Evolutionary conservation across 2,797 vertebrate genomes (phyloP).

Genomic region (Paramormyrops hopkinsi): DNA sequence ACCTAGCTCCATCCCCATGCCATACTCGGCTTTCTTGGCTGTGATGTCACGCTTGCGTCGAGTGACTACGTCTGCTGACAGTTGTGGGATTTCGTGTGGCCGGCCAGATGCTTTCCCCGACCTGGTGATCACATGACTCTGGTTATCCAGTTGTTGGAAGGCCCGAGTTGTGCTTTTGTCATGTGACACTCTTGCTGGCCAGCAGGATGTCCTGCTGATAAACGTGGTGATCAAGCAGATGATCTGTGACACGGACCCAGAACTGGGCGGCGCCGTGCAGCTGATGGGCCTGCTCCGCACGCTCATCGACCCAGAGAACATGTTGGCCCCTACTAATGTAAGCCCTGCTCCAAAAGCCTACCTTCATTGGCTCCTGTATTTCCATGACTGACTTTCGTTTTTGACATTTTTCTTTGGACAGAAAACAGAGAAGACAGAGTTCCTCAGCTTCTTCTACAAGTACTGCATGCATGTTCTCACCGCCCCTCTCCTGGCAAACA

Average conservation of each 20-base stretch:
- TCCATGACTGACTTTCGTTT: not conserved
- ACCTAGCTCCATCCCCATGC: not conserved
- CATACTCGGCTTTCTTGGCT: not conserved
- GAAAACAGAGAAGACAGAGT: constrained; percentile 99
- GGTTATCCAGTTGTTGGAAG: not conserved
- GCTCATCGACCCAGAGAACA: constrained; percentile 96
- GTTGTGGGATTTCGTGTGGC: not conserved
- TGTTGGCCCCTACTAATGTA: constrained; percentile 95
- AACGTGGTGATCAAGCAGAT: constrained; percentile 99
- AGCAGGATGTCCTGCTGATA: constrained; percentile 93
- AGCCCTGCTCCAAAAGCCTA: constrained; percentile 41
- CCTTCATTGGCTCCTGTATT: not conserved
- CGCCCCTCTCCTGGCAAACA: constrained; percentile 92
- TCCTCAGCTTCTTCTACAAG: constrained; percentile 98
- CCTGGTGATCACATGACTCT: not conserved
- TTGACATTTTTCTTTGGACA: constrained; percentile 46
- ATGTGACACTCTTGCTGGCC: constrained; percentile 23
- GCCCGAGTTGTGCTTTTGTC: not conserved
- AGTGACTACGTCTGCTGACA: not conserved
- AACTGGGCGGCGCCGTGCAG: constrained; percentile 94
- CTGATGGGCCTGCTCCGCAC: constrained; percentile 95
- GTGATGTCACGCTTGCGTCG: not conserved
- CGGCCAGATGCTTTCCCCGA: not conserved
- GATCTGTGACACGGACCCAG: constrained; percentile 97
- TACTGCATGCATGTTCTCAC: constrained; percentile 99